A percentile compares a stretch with the other conserved stretches of the same genome.
These are phyloP conservation scores for Macheiramphus alcinus DNA, from an alignment of 2,113 vertebrate species.

Conservation along the genomic window DNA sequence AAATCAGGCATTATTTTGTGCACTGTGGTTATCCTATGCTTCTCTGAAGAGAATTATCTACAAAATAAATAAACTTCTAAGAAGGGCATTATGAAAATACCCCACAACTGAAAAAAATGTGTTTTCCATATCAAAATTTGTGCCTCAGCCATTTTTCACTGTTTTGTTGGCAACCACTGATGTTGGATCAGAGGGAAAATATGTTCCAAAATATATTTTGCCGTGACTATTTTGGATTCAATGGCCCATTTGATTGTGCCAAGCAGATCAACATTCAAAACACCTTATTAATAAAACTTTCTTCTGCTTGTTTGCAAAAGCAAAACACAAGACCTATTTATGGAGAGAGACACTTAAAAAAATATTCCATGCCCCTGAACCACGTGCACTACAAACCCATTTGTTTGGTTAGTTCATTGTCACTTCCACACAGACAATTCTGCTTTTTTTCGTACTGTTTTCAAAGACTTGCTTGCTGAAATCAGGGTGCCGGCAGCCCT, in stretches of 20 bases:
- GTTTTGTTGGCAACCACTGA: neutral
- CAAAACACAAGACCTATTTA: neutral
- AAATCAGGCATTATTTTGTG: neutral
- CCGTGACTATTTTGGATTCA: neutral
- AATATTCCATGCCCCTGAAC: neutral
- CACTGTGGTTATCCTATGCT: neutral
- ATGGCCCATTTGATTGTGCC: neutral
- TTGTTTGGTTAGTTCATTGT: neutral
- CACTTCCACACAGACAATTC: neutral
- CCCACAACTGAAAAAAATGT: neutral
- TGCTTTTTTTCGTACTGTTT: neutral
- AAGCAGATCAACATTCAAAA: neutral
- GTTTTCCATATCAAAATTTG: neutral
- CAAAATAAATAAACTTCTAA: neutral
- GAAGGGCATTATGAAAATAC: neutral
- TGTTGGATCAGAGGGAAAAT: neutral
- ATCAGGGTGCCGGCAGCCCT: neutral
- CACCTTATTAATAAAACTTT: constrained; percentile 2
- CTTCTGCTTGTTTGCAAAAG: neutral
- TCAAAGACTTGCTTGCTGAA: neutral
- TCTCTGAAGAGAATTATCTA: neutral
- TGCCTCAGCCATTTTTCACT: neutral
- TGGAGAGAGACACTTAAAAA: neutral
- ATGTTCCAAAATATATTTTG: constrained; percentile 11
- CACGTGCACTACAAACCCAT: neutral